Percentiles rank a stretch among this genome's conserved stretches.
Conservation (phyloP, 1,140 invertebrate species). For the Holcopasites calliopsidis region DNA sequence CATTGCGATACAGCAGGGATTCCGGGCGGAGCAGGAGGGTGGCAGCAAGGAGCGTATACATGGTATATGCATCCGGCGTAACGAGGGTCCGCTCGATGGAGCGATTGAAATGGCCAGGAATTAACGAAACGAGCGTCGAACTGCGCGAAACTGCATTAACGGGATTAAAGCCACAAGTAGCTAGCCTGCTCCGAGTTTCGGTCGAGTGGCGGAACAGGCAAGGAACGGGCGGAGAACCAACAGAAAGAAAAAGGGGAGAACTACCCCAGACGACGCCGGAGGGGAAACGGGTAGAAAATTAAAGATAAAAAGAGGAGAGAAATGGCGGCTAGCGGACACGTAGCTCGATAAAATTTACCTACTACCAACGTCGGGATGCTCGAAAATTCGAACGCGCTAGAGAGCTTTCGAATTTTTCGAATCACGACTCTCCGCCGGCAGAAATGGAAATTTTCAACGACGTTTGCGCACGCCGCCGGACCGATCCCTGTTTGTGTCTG, state of each 20-base stretch:
- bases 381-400: background rate
- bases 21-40: background rate
- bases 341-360: slow-evolving; percentile 7
- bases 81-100: slow-evolving; percentile 45
- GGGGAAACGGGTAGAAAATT: too few relatives aligned
- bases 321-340: background rate
- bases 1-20: slow-evolving; percentile 14
- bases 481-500: too few relatives aligned
- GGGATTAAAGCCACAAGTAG: slow-evolving; percentile 55
- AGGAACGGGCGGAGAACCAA: slow-evolving; percentile 3
- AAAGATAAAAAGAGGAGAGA: background rate
- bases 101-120: slow-evolving; percentile 53
- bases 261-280: background rate
- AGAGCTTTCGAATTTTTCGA: slow-evolving; percentile 7
- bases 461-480: background rate
- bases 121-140: slow-evolving; percentile 53
- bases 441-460: background rate
- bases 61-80: slow-evolving; percentile 34
- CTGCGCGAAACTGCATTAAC: slow-evolving; percentile 49
- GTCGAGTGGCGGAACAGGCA: background rate
- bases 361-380: background rate
- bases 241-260: background rate
- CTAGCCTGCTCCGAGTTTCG: background rate
- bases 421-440: background rate
- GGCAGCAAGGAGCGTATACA: background rate